Percentiles rank a stretch among this genome's conserved stretches.
Evolutionary conservation across 2,888 invertebrate species (phyloP).

Genomic region (Lysandra bellargus): DNA sequence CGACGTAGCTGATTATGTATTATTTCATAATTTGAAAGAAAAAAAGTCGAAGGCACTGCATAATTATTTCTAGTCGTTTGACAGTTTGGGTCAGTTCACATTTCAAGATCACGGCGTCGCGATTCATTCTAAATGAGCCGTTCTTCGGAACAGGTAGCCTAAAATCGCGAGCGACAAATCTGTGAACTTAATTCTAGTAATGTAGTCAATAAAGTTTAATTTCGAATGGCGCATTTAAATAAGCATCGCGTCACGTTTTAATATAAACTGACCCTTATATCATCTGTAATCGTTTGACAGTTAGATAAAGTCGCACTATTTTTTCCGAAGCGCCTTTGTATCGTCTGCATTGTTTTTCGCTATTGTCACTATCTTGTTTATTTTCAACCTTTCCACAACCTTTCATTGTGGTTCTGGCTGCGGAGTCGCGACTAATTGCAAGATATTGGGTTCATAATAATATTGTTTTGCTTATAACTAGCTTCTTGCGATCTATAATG

Average conservation of each 20-base stretch:
- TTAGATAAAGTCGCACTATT: slow-evolving; percentile 19
- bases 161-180: too few species aligned
- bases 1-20: not conserved
- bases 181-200: too few species aligned
- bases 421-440: slow-evolving; percentile 22
- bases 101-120: too few species aligned
- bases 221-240: not conserved
- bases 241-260: not conserved
- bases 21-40: too few species aligned
- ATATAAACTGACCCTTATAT: not conserved
- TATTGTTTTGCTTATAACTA: slow-evolving; percentile 35
- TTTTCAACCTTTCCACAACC: slow-evolving; percentile 47
- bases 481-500: not conserved
- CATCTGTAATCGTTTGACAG: not conserved
- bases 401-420: slow-evolving; percentile 50
- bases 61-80: too few species aligned
- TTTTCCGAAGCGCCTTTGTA: slow-evolving; percentile 48
- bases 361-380: slow-evolving; percentile 52
- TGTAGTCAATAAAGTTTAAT: too few species aligned
- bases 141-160: too few species aligned
- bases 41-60: too few species aligned
- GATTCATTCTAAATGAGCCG: too few species aligned
- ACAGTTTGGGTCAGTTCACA: too few species aligned
- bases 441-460: slow-evolving; percentile 29
- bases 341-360: slow-evolving; percentile 49